Conservation (phyloP, 2,113 vertebrate genomes). For the Albula goreensis region DNA sequence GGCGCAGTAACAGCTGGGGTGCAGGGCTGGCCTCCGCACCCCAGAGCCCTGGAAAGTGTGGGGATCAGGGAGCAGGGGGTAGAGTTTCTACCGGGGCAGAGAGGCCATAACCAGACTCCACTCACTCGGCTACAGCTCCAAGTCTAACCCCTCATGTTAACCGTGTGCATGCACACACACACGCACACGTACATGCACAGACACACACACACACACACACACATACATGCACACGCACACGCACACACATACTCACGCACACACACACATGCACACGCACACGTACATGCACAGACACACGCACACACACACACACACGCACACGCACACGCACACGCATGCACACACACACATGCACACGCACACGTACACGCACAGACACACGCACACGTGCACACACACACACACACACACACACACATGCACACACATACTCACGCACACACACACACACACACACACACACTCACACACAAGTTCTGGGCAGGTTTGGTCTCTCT, state of each 20-base stretch:
- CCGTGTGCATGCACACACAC: background rate
- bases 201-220: background rate
- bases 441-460: conserved; percentile 11
- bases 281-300: background rate
- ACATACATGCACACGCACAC: background rate
- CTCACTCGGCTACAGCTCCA: background rate
- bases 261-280: background rate
- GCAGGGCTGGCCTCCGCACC: conserved; percentile 60
- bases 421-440: background rate
- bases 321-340: background rate
- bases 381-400: background rate
- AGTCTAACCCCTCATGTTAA: background rate
- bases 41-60: conserved; percentile 69
- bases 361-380: background rate
- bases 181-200: background rate
- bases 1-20: conserved; percentile 47
- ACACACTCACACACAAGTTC: background rate
- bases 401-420: background rate
- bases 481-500: too few species aligned
- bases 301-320: background rate
- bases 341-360: background rate
- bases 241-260: background rate
- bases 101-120: background rate
- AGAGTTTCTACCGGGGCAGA: conserved; percentile 40
- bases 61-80: conserved; percentile 59